Conservation (phyloP, 2,113 vertebrate species). For the Coptodon rendalli region DNA sequence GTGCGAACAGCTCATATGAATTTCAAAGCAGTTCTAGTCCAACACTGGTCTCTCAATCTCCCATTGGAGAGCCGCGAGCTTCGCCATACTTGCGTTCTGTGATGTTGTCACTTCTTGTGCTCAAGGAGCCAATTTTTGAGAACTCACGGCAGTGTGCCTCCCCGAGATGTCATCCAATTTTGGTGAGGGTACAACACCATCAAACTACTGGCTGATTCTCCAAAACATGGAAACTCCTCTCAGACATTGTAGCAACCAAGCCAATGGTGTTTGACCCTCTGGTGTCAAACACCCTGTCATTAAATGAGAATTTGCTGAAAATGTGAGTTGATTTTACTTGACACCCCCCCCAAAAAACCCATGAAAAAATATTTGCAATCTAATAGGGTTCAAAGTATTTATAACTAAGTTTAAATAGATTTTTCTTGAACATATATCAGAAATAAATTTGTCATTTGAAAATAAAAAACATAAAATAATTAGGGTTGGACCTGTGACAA, state of each 20-base stretch:
- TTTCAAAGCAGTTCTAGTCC: too few species aligned
- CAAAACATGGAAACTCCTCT: neutral
- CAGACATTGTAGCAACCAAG: neutral
- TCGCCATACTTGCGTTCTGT: too few species aligned
- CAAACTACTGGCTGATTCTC: neutral
- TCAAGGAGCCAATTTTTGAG: too few species aligned
- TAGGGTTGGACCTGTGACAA: neutral
- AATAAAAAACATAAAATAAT: neutral
- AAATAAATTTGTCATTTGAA: neutral
- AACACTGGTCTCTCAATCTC: too few species aligned
- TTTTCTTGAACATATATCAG: neutral
- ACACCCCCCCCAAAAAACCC: neutral
- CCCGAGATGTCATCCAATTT: too few species aligned
- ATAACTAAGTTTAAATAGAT: neutral
- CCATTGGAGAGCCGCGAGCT: too few species aligned
- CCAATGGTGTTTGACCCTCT: neutral
- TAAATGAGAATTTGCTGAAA: neutral
- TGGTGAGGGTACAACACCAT: neutral
- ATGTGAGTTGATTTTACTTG: neutral
- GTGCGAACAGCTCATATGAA: too few species aligned
- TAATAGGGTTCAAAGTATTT: neutral
- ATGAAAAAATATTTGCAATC: neutral
- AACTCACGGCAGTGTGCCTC: too few species aligned
- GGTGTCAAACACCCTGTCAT: neutral
- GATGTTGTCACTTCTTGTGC: too few species aligned